phyloP scores from a whole-genome alignment of 2,113 vertebrate species.

The Notarius quadriscutis region DNA sequence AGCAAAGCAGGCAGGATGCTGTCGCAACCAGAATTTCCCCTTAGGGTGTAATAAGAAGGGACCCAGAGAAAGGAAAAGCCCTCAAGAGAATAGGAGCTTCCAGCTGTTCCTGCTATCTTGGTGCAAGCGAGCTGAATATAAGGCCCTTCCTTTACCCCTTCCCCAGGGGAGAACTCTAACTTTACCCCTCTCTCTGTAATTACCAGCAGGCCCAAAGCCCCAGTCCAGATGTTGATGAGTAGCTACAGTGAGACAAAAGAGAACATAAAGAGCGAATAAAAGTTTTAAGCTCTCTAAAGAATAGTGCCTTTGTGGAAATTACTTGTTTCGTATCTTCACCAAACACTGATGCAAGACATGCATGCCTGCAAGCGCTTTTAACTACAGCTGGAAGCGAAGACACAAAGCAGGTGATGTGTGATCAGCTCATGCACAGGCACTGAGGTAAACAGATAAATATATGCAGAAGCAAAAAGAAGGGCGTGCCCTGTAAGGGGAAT shows the following conservation, averaged over 20 bases:
- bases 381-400: conserved; percentile 1
- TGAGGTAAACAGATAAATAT: not conserved
- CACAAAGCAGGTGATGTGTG: conserved; percentile 23
- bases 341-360: not conserved
- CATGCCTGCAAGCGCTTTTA: conserved; percentile 6
- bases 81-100: conserved; percentile 43
- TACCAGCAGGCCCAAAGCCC: conserved; percentile 66
- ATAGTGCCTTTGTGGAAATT: conserved; percentile 10
- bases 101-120: conserved; percentile 47
- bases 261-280: conserved; percentile 61
- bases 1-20: conserved; percentile 35
- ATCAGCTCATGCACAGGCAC: conserved; percentile 12
- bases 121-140: conserved; percentile 29
- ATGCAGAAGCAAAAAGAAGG: not conserved
- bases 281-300: conserved; percentile 63
- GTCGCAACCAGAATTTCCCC: conserved; percentile 44
- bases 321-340: not conserved
- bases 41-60: conserved; percentile 25
- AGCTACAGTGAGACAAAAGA: conserved; percentile 47
- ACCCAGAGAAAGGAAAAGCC: conserved; percentile 35
- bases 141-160: conserved; percentile 44
- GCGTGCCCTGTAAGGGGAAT: not conserved
- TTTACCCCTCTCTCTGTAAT: conserved; percentile 69
- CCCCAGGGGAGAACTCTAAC: conserved; percentile 63
- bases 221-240: conserved; percentile 72